phyloP scores from a whole-genome alignment of 2,797 vertebrate genomes.

The Sparidentex hasta region DNA sequence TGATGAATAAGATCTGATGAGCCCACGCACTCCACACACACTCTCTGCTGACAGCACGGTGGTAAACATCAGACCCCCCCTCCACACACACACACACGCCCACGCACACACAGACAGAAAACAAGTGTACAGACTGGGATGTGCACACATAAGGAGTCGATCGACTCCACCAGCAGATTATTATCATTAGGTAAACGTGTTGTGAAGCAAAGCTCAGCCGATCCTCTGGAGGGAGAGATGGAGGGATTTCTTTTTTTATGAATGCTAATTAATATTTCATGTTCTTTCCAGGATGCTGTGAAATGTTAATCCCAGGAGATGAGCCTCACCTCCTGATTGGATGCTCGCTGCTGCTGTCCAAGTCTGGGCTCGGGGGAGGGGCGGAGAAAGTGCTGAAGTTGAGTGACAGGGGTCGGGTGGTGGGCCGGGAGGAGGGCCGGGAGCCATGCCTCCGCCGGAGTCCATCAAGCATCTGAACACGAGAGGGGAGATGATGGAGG shows the following conservation, averaged over 20 bases:
- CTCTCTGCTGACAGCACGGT: slow-evolving; percentile 51
- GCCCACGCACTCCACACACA: slow-evolving; percentile 59
- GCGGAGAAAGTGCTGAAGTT: slow-evolving; percentile 86
- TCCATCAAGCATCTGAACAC: slow-evolving; percentile 86
- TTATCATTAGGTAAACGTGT: slow-evolving; percentile 55
- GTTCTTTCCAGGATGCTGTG: slow-evolving; percentile 50
- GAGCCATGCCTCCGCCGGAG: slow-evolving; percentile 82
- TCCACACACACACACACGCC: slow-evolving; percentile 13
- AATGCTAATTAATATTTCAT: slow-evolving; percentile 69
- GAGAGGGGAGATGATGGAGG: neutral
- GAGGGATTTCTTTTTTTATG: slow-evolving; percentile 17
- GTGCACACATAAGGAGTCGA: slow-evolving; percentile 39
- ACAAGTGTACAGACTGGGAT: slow-evolving; percentile 25
- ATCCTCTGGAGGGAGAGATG: slow-evolving; percentile 30
- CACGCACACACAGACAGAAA: slow-evolving; percentile 39
- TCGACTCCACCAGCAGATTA: slow-evolving; percentile 56
- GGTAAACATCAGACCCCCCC: slow-evolving; percentile 58
- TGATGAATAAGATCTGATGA: slow-evolving; percentile 37
- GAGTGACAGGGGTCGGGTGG: slow-evolving; percentile 84
- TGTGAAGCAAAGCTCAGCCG: slow-evolving; percentile 41
- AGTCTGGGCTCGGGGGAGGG: slow-evolving; percentile 83
- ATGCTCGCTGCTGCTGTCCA: slow-evolving; percentile 84
- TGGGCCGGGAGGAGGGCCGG: slow-evolving; percentile 74
- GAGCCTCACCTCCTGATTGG: slow-evolving; percentile 86
- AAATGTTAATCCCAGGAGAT: slow-evolving; percentile 60